These are phyloP conservation scores for Leucoraja ocellata DNA, from an alignment of 2,797 vertebrate genomes.

Conservation along the genomic window DNA sequence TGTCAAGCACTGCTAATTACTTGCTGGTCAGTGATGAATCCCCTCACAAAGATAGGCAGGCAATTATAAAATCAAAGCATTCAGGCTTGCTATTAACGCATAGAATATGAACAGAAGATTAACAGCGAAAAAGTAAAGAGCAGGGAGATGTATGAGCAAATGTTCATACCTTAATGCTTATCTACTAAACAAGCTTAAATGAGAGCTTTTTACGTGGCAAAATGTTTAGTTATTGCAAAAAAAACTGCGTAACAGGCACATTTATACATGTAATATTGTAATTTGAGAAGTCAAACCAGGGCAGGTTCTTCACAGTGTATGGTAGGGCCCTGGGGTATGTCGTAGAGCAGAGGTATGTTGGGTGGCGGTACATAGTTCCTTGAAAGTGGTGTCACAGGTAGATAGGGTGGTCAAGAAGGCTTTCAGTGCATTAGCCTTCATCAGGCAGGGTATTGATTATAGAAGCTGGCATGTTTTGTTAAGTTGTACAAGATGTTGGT, in stretches of 20 bases:
- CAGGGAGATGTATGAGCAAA: neutral
- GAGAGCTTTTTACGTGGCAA: neutral
- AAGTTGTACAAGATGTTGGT: too few species aligned
- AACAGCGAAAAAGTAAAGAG: neutral
- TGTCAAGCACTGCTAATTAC: neutral
- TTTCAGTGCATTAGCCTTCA: too few species aligned
- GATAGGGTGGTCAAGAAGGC: too few species aligned
- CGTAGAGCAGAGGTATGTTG: too few species aligned
- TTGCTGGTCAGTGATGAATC: neutral
- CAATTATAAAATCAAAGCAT: neutral
- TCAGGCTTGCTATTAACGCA: neutral
- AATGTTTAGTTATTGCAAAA: neutral
- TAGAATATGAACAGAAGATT: neutral
- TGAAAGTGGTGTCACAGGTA: too few species aligned
- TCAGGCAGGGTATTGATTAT: too few species aligned
- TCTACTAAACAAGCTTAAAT: neutral
- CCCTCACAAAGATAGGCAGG: neutral
- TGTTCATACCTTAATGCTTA: neutral
- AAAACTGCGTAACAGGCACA: neutral
- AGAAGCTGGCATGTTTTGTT: too few species aligned
- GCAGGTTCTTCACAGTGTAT: too few species aligned
- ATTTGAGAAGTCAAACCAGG: too few species aligned
- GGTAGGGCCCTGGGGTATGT: too few species aligned
- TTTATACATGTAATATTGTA: too few species aligned
- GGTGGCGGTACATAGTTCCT: too few species aligned